Conservation (phyloP, 1,140 invertebrate genomes). For the Brachionus plicatilis region DNA sequence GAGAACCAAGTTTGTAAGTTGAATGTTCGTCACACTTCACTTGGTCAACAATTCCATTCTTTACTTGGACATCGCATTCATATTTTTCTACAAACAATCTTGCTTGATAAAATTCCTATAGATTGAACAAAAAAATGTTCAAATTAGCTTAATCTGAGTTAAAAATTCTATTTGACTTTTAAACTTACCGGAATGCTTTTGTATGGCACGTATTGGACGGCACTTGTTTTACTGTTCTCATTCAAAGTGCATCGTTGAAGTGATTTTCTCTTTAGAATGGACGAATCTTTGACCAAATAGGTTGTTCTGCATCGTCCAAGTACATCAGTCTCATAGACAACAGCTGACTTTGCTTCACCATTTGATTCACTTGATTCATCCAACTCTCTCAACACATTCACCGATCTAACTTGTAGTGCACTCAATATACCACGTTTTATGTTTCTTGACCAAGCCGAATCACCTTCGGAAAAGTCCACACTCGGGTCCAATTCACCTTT, state of each 20-base stretch:
- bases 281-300: not conserved
- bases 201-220: constrained; percentile 25
- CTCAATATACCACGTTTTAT: constrained; percentile 37
- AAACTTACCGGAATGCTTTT: not conserved
- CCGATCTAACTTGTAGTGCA: constrained; percentile 15
- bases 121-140: not conserved
- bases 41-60: constrained; percentile 2
- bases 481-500: constrained; percentile 18
- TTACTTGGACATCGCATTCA: not conserved
- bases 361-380: not conserved
- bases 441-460: constrained; percentile 32
- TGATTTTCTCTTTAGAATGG: not conserved
- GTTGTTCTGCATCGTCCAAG: constrained; percentile 35
- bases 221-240: constrained; percentile 26
- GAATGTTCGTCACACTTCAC: constrained; percentile 19
- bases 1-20: constrained; percentile 31
- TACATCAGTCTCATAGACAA: constrained; percentile 38
- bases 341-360: not conserved
- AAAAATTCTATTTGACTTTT: too few relatives aligned
- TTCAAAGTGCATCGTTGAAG: constrained; percentile 37
- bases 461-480: constrained; percentile 24
- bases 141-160: too few relatives aligned
- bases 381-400: not conserved
- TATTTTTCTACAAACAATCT: constrained; percentile 30
- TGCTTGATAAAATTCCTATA: constrained; percentile 27